Evolutionary conservation across 2,113 vertebrate genomes (phyloP).

Genomic region (Ursus arctos): DNA sequence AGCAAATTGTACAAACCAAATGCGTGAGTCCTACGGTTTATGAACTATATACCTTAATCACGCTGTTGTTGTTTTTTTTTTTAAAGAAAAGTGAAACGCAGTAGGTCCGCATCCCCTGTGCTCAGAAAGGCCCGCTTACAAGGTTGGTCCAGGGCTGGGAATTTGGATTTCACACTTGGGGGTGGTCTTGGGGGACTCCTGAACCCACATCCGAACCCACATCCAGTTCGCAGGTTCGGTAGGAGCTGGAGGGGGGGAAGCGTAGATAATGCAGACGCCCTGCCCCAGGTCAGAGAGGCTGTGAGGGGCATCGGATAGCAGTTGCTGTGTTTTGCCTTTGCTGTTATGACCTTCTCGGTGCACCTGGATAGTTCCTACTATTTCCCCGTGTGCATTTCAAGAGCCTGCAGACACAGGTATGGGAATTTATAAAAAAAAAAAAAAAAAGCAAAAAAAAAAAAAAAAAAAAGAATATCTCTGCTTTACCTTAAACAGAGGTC

Average conservation of each 20-base stretch:
- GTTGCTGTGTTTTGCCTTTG: too few species aligned
- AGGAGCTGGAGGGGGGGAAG: neutral
- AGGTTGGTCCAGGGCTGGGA: neutral
- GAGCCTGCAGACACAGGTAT: neutral
- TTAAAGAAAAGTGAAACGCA: neutral
- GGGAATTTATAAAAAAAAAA: neutral
- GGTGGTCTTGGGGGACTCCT: neutral
- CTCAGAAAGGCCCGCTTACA: too few species aligned
- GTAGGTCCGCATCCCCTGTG: neutral
- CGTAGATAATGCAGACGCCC: neutral
- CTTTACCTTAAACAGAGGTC: neutral
- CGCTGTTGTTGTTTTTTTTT: neutral
- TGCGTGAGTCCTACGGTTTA: neutral
- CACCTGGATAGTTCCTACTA: rapidly evolving
- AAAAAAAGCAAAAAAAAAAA: too few species aligned
- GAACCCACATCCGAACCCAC: neutral
- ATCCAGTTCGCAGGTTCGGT: neutral
- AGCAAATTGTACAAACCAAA: too few species aligned
- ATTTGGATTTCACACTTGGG: neutral
- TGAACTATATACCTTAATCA: neutral
- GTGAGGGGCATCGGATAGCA: too few species aligned
- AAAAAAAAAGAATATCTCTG: neutral
- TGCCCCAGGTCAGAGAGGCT: neutral
- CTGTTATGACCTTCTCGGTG: neutral
- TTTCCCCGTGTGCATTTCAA: neutral